Percentiles rank a stretch among this genome's conserved stretches.
These are phyloP conservation scores for Philopedon plagiatum DNA, from an alignment of 2,888 invertebrate genomes.

Conservation along the genomic window DNA sequence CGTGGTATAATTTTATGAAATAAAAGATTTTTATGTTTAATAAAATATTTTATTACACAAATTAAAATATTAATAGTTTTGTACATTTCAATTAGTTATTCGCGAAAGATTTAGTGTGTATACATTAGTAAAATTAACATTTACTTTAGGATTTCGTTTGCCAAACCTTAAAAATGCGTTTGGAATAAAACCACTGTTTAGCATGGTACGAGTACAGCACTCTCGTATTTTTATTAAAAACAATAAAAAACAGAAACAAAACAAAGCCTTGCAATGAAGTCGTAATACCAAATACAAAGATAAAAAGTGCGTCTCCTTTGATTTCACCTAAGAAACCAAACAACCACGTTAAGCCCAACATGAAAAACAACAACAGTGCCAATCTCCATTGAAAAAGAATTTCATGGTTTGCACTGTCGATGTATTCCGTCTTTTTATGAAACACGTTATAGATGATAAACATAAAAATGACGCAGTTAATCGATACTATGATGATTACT, in stretches of 20 bases:
- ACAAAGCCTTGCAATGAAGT: conserved; percentile 74
- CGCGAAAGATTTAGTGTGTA: too few species aligned
- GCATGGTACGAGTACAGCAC: conserved; percentile 66
- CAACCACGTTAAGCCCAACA: conserved; percentile 75
- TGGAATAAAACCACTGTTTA: conserved; percentile 56
- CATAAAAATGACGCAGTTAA: conserved; percentile 74
- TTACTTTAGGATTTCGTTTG: neutral
- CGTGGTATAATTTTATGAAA: too few species aligned
- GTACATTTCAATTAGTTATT: neutral
- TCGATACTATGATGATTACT: conserved; percentile 70
- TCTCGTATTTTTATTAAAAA: conserved; percentile 74
- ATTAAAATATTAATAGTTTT: neutral
- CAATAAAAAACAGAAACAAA: conserved; percentile 74
- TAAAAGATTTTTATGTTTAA: neutral
- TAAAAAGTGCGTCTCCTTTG: conserved; percentile 58
- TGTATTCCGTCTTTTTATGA: conserved; percentile 63
- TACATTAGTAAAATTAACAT: neutral
- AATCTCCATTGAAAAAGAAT: conserved; percentile 72
- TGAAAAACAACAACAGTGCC: conserved; percentile 74
- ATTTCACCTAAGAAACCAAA: conserved; percentile 72
- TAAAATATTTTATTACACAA: neutral
- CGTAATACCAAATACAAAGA: conserved; percentile 72
- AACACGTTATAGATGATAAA: conserved; percentile 72
- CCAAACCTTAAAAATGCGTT: conserved; percentile 50
- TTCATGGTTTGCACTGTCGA: conserved; percentile 56